phyloP scores from a whole-genome alignment of 1,140 invertebrate genomes.

The Anadara kagoshimensis region DNA sequence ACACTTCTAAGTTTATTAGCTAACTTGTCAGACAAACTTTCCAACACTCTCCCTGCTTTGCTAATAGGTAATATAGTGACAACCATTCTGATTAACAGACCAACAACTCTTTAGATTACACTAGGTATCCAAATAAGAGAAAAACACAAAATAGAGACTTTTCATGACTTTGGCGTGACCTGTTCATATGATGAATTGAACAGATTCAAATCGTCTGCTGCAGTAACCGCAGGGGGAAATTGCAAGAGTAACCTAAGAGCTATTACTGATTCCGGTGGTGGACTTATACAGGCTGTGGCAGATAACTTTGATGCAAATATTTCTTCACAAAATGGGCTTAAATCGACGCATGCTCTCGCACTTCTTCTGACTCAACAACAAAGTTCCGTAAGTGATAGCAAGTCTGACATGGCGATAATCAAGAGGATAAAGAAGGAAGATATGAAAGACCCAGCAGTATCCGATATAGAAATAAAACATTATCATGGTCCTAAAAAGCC shows the following conservation, averaged over 20 bases:
- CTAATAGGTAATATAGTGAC: slow-evolving; percentile 43
- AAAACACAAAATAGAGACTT: slow-evolving; percentile 18
- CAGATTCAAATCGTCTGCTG: slow-evolving; percentile 43
- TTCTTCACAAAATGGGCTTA: slow-evolving; percentile 38
- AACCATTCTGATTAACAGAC: slow-evolving; percentile 21
- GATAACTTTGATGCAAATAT: slow-evolving; percentile 51
- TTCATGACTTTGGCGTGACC: slow-evolving; percentile 35
- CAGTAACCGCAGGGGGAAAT: slow-evolving; percentile 2
- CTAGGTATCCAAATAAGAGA: slow-evolving; percentile 31
- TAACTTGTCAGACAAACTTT: slow-evolving; percentile 1
- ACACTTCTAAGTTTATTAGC: neutral
- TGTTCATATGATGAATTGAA: slow-evolving; percentile 46
- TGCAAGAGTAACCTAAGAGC: neutral
- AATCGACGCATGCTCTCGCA: slow-evolving; percentile 39
- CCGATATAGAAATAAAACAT: neutral
- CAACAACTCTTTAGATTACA: slow-evolving; percentile 32
- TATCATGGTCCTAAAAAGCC: slow-evolving; percentile 37
- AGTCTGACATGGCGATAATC: neutral
- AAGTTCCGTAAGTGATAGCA: neutral
- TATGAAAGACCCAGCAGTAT: slow-evolving; percentile 9
- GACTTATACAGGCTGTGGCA: slow-evolving; percentile 31
- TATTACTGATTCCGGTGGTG: neutral
- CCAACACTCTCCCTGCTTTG: slow-evolving; percentile 24
- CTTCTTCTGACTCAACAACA: slow-evolving; percentile 31
- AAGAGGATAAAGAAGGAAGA: neutral